Percentiles rank a stretch among this genome's conserved stretches.
These are phyloP conservation scores for Chionodraco myersi DNA, from an alignment of 2,113 vertebrate genomes.

Conservation along the genomic window DNA sequence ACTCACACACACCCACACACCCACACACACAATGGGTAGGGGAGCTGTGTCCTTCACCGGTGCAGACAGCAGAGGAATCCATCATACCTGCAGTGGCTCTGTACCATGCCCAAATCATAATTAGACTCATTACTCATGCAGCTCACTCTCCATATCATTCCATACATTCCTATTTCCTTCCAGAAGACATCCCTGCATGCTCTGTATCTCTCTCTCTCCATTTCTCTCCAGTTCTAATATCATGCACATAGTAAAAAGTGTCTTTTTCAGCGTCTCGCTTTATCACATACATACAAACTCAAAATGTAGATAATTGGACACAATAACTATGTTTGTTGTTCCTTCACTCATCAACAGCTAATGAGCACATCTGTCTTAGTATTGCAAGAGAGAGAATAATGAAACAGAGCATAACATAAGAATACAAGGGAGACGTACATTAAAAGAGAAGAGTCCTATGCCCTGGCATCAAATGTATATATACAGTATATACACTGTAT, in stretches of 20 bases:
- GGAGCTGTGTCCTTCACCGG: conserved; percentile 68
- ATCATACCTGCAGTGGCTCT: conserved; percentile 67
- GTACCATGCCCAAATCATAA: conserved; percentile 71
- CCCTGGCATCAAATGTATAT: not conserved
- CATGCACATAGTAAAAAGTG: not conserved
- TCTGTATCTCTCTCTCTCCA: not conserved
- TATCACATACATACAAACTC: not conserved
- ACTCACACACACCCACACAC: not conserved
- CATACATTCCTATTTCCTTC: conserved; percentile 61
- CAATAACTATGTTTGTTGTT: conserved; percentile 2
- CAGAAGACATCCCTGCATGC: conserved; percentile 16
- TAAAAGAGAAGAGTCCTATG: conserved; percentile 8
- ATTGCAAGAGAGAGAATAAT: not conserved
- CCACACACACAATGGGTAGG: conserved; percentile 9
- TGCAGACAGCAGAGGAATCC: conserved; percentile 65
- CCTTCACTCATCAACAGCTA: conserved; percentile 5
- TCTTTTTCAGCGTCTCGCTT: not conserved
- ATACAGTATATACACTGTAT: no score
- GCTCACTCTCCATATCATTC: conserved; percentile 63
- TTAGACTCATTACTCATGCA: conserved; percentile 80
- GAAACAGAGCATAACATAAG: conserved; percentile 3
- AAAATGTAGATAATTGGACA: not conserved
- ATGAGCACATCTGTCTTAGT: conserved; percentile 15
- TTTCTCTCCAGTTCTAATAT: not conserved
- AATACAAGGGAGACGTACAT: conserved; percentile 13